A percentile compares a stretch with the other conserved stretches of the same genome.
Conservation (phyloP, 2,888 invertebrate genomes). For the Drosophila basisetae region DNA sequence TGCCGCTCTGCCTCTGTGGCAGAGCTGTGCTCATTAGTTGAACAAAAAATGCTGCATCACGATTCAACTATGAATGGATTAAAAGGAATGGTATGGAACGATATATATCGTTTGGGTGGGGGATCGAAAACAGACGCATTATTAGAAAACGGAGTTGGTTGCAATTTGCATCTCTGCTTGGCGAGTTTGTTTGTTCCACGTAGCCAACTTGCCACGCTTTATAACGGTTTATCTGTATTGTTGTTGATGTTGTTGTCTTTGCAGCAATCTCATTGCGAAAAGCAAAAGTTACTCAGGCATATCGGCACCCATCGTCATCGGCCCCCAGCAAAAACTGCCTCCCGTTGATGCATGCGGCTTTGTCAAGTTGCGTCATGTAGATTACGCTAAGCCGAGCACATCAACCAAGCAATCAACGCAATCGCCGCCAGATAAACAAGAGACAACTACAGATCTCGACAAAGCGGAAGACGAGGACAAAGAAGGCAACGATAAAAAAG, state of each 20-base stretch:
- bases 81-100: constrained; percentile 25
- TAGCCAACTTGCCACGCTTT: constrained; percentile 52
- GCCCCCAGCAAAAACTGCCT: constrained; percentile 76
- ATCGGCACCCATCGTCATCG: constrained; percentile 69
- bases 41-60: constrained; percentile 72
- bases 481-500: neutral
- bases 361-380: constrained; percentile 84
- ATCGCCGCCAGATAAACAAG: constrained; percentile 43
- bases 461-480: constrained; percentile 20
- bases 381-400: constrained; percentile 48
- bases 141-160: neutral
- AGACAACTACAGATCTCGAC: constrained; percentile 25
- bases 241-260: constrained; percentile 58
- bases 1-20: neutral
- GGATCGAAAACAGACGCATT: constrained; percentile 9
- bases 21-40: constrained; percentile 64
- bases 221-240: constrained; percentile 28
- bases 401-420: constrained; percentile 28
- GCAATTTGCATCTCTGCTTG: constrained; percentile 17
- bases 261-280: constrained; percentile 84
- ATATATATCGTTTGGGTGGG: neutral
- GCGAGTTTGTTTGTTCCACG: constrained; percentile 12
- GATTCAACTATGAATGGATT: constrained; percentile 69
- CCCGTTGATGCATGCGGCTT: constrained; percentile 82
- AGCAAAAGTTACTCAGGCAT: constrained; percentile 85